Evolutionary conservation across 2,888 invertebrate genomes (phyloP).

Genomic region (Sminthurides aquaticus): DNA sequence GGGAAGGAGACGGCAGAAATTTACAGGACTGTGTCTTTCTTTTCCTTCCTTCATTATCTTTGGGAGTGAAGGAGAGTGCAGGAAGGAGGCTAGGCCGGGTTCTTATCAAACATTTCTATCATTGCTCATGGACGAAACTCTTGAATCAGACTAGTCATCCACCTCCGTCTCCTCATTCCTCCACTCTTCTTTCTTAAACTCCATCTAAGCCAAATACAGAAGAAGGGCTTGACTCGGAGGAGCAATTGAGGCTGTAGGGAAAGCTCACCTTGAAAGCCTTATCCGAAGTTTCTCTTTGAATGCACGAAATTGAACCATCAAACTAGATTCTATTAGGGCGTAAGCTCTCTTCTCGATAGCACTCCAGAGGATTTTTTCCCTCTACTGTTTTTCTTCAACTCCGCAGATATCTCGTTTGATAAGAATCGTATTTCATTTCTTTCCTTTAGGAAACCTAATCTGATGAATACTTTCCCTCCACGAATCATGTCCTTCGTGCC

Average conservation of each 20-base stretch:
- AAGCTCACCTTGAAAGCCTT: neutral
- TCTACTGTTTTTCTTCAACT: neutral
- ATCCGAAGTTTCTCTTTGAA: neutral
- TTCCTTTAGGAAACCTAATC: neutral
- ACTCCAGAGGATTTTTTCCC: neutral
- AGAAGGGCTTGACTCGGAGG: neutral
- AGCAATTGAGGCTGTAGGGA: neutral
- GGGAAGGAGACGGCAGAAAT: too few species aligned
- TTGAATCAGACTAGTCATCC: too few species aligned
- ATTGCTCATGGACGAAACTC: too few species aligned
- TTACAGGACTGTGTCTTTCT: too few species aligned
- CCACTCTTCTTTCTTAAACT: too few species aligned
- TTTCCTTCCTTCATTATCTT: too few species aligned
- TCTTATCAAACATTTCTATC: too few species aligned
- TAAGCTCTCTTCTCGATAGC: neutral
- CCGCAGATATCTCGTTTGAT: neutral
- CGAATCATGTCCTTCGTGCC: neutral
- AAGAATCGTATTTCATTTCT: neutral
- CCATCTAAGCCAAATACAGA: neutral
- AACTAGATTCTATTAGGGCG: neutral
- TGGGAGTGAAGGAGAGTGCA: too few species aligned
- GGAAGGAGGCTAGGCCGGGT: too few species aligned
- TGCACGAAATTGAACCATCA: neutral
- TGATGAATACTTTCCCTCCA: neutral
- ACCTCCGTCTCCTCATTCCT: too few species aligned